Evolutionary conservation across 2,797 vertebrate genomes (phyloP).

Genomic region (Euphonia xanthogaster): DNA sequence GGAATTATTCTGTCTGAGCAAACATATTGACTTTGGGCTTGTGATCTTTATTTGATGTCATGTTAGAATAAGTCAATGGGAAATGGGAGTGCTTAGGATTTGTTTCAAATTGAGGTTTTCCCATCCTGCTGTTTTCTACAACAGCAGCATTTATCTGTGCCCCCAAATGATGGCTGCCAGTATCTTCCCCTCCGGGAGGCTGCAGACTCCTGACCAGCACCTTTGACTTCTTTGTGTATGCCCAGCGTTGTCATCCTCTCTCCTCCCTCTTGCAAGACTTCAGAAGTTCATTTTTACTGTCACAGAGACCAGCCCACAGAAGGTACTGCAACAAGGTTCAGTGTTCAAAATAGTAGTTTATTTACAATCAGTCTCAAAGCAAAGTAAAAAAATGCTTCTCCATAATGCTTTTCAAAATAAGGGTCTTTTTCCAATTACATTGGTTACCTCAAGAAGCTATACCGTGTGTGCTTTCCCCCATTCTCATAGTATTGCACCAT

Average conservation of each 20-base stretch:
- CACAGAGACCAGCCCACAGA: background rate
- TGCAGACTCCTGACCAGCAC: background rate
- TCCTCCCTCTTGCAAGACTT: background rate
- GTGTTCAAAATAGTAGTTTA: background rate
- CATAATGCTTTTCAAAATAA: background rate
- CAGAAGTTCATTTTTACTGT: background rate
- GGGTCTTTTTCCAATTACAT: background rate
- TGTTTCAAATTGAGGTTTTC: background rate
- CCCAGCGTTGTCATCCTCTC: background rate
- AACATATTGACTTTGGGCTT: conserved; percentile 1
- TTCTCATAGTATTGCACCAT: background rate
- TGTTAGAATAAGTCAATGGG: background rate
- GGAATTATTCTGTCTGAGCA: conserved; percentile 20
- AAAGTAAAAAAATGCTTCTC: background rate
- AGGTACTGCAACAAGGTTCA: background rate
- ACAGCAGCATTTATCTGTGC: background rate
- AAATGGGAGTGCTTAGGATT: background rate
- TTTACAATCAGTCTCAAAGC: background rate
- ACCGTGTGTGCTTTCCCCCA: background rate
- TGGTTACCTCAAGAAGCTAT: background rate
- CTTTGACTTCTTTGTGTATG: background rate
- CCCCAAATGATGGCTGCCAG: background rate
- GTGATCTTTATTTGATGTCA: background rate
- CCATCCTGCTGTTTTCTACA: background rate
- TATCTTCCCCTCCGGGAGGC: background rate